Percentiles rank a stretch among this genome's conserved stretches.
These are phyloP conservation scores for Galerucella calmariensis DNA, from an alignment of 2,888 invertebrate genomes.

Conservation along the genomic window DNA sequence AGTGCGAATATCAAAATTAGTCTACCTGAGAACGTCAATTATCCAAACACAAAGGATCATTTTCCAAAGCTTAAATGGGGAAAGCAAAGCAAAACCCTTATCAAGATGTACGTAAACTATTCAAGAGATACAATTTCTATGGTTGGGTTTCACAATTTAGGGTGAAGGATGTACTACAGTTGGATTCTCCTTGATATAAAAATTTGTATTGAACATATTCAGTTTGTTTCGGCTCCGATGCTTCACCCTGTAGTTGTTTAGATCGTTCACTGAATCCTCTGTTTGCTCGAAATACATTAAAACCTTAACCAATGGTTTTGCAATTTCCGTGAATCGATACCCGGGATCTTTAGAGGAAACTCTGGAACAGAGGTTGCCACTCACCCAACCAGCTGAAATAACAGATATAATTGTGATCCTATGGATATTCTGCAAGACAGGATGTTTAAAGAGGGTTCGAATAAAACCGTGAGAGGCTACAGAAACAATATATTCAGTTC, in stretches of 20 bases:
- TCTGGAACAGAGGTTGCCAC: background rate
- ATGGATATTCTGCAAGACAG: background rate
- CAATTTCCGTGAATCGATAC: conserved; percentile 12
- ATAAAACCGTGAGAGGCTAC: conserved; percentile 3
- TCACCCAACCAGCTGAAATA: conserved; percentile 15
- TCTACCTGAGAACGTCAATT: no score
- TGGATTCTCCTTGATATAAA: no score
- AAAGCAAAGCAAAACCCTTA: no score
- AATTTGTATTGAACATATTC: no score
- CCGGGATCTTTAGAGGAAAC: conserved; percentile 8
- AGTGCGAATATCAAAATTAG: no score
- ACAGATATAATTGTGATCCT: conserved; percentile 27
- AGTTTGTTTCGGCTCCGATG: no score
- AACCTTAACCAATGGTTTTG: background rate
- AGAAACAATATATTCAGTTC: conserved; percentile 4
- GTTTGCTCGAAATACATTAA: background rate
- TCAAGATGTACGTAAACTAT: no score
- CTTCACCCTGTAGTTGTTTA: background rate
- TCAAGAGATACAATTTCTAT: no score
- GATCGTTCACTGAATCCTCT: background rate
- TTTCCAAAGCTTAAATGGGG: no score
- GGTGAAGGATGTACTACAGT: no score
- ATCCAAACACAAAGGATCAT: no score
- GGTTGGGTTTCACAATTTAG: no score
- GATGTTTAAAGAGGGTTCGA: conserved; percentile 24